Base-by-base conservation (phyloP, 1,140 invertebrate genomes). In the Myzus persicae region DNA sequence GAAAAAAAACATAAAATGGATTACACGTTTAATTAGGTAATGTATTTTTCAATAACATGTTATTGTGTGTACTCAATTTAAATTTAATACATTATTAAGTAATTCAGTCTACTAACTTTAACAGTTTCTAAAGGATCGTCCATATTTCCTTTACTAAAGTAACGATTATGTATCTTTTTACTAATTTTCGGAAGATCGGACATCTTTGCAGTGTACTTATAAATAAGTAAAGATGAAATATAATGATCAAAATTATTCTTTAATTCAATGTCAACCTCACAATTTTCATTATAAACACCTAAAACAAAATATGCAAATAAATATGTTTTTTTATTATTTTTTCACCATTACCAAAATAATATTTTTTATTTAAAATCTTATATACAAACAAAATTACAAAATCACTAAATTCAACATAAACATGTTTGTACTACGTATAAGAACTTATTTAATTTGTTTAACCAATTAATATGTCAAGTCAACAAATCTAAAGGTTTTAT, bases 281-380 rank as follows among this genome's bases (percentile, higher is more conserved):
- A 22, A 4, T 42, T n/a, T n/a, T 76, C 6, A 22, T 91, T 46
- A 36, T n/a, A 81, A 0, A 91, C 8, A 36, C 54, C 90, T 91
- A 46, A 31, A 42, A 42, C 67, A 85, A 85, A n/a, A n/a, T n/a
- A n/a, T n/a, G n/a, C n/a, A n/a, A n/a, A n/a, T n/a, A n/a, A n/a
- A n/a, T n/a, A n/a, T n/a, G n/a, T n/a, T n/a, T n/a, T n/a, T 67
- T n/a, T 14, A 67, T 67, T 67, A 67, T 67, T 67, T 82, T 82
- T 38, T 4, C 1, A 5, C 1, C 20, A 82, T 38, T 82, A 38
- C 2, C 36, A 82, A 38, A 38, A 24, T 22, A 82, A n/a, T 76
- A n/a, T n/a, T n/a, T 9, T n/a, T 76, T 76, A 76, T 76, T n/a
- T 6, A n/a, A n/a, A 76, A 76, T 76, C n/a, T 18, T n/a, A n/a